Evolutionary conservation across 2,797 vertebrate genomes (phyloP).

Genomic region (Cossypha heuglini): DNA sequence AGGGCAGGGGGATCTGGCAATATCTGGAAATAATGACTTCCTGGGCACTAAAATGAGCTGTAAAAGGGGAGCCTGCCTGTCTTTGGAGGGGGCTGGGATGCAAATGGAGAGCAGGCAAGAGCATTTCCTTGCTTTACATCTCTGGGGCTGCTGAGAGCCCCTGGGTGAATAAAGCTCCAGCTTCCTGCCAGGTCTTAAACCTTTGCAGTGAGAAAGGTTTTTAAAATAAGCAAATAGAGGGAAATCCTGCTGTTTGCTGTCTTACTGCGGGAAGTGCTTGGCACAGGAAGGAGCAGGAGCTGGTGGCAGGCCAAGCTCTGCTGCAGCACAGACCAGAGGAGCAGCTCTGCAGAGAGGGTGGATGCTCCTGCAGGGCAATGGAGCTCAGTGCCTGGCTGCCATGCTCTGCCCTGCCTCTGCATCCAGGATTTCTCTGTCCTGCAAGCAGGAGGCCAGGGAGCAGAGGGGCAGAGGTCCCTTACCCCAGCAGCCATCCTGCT

Average conservation of each 20-base stretch:
- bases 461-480: background rate
- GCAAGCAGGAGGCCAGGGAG: background rate
- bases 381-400: background rate
- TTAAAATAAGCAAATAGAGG: background rate
- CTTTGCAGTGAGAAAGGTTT: background rate
- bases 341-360: background rate
- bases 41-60: background rate
- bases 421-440: background rate
- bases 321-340: background rate
- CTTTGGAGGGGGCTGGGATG: background rate
- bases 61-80: background rate
- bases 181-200: slow-evolving; percentile 5
- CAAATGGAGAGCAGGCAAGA: background rate
- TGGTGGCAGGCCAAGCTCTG: background rate
- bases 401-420: background rate
- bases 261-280: background rate
- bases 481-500: background rate
- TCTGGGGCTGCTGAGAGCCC: background rate
- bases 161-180: background rate
- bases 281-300: background rate
- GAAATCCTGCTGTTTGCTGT: slow-evolving; percentile 6
- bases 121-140: background rate
- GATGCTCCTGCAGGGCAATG: background rate
- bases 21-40: background rate
- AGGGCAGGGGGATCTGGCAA: background rate